Base-by-base conservation (phyloP, 2,797 vertebrate species). In the Phalloptychus januarius region DNA sequence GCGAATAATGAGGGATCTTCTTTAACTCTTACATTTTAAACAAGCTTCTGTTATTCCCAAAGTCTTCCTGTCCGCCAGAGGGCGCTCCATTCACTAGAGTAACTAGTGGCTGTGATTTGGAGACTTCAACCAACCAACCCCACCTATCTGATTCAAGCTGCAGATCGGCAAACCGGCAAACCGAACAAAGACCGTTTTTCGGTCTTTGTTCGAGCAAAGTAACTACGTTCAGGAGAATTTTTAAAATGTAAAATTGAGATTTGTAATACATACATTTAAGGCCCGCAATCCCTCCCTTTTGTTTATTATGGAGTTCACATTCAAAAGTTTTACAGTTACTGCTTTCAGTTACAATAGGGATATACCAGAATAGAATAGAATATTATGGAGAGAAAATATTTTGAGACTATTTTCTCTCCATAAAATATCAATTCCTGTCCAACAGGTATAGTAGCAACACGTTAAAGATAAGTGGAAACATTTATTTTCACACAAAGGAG, bases 41-140 rank as follows among this genome's bases (percentile, higher is more conserved):
- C 48, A 46, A 45, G 10, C n/a, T 0, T 2, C 6, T 42, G 40
- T 3, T 69, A 52, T 42, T 28, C 25, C 3, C 11, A 15, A 13
- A 71, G 25, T 2, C 10, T 50, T 83, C 85, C 88, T 8, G 23
- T 72, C 73, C 88, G 25, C 36, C 2, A 90, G 88, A n/a, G 81
- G 90, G 87, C 80, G 83, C 78, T 2, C 15, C 42, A 50, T 31
- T 11, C 6, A n/a, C 3, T 10, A 20, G 10, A 65, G 28, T 20
- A 13, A 69, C 2, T 36, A 18, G 76, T 12, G 20, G n/a, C 25
- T 42, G 38, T 69, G 65, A 69, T 69, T 69, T 69, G 65, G 38
- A 13, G 65, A 69, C 36, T 42, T 40, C 31, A 63, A 13, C 56
- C 54, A 56, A 13, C 36, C 65, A n/a, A 13, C 38, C 65, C 65